Evolutionary conservation across 2,113 vertebrate genomes (phyloP).

Genomic region (Platichthys flesus): DNA sequence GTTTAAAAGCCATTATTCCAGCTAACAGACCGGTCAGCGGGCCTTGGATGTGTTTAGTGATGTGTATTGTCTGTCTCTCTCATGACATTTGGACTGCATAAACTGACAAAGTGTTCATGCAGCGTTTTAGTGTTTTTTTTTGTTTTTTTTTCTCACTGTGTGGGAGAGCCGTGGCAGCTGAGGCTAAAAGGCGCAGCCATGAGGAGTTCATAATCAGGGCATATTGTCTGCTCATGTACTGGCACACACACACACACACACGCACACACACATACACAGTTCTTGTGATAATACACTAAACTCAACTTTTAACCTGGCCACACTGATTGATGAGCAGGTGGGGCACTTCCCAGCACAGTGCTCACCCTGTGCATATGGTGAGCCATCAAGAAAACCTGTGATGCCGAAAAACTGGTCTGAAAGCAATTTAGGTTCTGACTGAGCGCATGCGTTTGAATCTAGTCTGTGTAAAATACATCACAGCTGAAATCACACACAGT

Average conservation of each 20-base stretch:
- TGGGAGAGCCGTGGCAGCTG: slow-evolving; percentile 9
- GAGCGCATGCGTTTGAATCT: neutral
- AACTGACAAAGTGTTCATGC: slow-evolving; percentile 65
- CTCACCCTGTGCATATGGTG: neutral
- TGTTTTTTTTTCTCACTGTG: slow-evolving; percentile 19
- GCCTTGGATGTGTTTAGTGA: slow-evolving; percentile 70
- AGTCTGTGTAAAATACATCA: neutral
- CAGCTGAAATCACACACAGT: neutral
- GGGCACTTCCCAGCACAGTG: neutral
- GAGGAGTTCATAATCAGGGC: slow-evolving; percentile 48
- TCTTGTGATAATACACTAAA: slow-evolving; percentile 32
- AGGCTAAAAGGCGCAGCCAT: slow-evolving; percentile 42
- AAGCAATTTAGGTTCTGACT: neutral
- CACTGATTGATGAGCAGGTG: slow-evolving; percentile 46
- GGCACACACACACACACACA: slow-evolving; percentile 4
- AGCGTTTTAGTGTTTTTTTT: slow-evolving; percentile 25
- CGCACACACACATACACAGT: neutral
- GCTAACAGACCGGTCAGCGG: slow-evolving; percentile 63
- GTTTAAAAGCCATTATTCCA: slow-evolving; percentile 75
- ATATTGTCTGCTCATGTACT: slow-evolving; percentile 43
- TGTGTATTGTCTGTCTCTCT: slow-evolving; percentile 67
- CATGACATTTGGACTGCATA: slow-evolving; percentile 67
- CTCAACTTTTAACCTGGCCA: slow-evolving; percentile 41
- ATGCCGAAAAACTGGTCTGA: neutral
- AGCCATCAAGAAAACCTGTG: neutral